A percentile compares a stretch with the other conserved stretches of the same genome.
Evolutionary conservation across 2,797 vertebrate species (phyloP).

Genomic region (Manis crassicaudata): DNA sequence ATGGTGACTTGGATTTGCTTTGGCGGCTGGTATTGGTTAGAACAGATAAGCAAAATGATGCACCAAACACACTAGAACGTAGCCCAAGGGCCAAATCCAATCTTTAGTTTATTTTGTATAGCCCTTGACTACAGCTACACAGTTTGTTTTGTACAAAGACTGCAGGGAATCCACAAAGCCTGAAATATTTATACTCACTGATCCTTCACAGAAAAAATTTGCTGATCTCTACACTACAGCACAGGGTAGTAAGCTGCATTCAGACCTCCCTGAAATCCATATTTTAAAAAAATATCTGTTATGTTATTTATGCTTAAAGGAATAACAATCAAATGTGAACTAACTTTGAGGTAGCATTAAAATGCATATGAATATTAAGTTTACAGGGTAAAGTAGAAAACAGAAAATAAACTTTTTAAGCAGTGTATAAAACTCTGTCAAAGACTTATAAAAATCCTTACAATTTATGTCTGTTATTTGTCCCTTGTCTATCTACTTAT

Average conservation of each 20-base stretch:
- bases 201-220: background rate
- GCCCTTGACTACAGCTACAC: background rate
- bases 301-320: background rate
- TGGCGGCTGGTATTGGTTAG: background rate
- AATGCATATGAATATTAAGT: background rate
- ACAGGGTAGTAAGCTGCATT: background rate
- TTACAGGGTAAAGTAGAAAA: background rate
- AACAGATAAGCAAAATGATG: background rate
- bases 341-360: background rate
- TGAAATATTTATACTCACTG: background rate
- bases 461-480: background rate
- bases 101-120: background rate
- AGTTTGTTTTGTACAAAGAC: background rate
- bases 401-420: background rate
- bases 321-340: background rate
- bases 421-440: background rate
- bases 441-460: slow-evolving; percentile 2
- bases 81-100: background rate
- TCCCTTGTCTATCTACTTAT: background rate
- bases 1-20: background rate
- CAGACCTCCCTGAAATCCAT: background rate
- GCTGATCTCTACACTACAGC: background rate
- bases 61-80: background rate
- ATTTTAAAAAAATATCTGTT: background rate
- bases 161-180: background rate